A percentile compares a stretch with the other conserved stretches of the same genome.
phyloP scores from a whole-genome alignment of 1,140 invertebrate species.

The Lamellibrachia luymesi region DNA sequence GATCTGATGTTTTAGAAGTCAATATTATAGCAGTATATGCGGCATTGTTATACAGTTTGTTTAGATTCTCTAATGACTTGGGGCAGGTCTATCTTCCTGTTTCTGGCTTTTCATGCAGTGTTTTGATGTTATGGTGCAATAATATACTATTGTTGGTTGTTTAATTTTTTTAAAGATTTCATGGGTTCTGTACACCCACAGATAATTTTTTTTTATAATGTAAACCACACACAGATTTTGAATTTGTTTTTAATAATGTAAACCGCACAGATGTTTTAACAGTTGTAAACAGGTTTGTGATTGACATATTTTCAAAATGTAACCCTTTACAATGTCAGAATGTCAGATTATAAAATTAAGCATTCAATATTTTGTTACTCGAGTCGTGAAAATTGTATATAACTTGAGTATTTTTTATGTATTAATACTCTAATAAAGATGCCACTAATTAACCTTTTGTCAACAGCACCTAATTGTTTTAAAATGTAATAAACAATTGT shows the following conservation, averaged over 20 bases:
- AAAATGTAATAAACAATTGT: background rate
- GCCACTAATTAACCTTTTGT: background rate
- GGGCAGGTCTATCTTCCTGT: background rate
- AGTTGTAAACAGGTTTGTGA: background rate
- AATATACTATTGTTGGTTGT: background rate
- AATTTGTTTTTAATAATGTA: background rate
- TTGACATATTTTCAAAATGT: background rate
- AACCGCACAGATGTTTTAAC: background rate
- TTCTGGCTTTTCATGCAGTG: background rate
- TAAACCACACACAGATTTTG: background rate
- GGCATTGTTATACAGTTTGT: background rate
- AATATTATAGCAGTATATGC: background rate
- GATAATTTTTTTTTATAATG: background rate
- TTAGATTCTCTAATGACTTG: background rate
- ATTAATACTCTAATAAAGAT: background rate
- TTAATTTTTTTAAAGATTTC: background rate
- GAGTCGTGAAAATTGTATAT: background rate
- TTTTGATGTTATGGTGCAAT: background rate
- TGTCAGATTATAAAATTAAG: background rate
- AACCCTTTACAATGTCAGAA: background rate
- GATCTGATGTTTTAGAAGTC: background rate
- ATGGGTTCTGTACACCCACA: background rate
- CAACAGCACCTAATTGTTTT: background rate
- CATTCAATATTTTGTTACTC: background rate
- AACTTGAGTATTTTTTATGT: background rate